These are phyloP conservation scores for Malurus leucopterus DNA, from an alignment of 2,797 vertebrate species.

Conservation along the genomic window DNA sequence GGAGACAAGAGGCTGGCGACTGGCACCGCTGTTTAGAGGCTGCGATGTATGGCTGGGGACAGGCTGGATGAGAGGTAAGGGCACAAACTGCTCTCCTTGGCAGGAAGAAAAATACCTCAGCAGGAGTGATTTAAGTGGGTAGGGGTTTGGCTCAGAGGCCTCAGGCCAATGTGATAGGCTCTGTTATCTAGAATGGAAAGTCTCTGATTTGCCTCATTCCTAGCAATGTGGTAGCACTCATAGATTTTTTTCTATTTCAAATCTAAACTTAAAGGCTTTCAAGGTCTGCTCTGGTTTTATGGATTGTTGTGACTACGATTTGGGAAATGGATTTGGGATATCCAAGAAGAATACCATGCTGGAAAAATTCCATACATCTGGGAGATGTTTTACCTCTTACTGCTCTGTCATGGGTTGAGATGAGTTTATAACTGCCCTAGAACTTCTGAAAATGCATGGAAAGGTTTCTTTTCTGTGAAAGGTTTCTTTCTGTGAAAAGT, in stretches of 20 bases:
- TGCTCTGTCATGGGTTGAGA: neutral
- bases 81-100: conserved; percentile 17
- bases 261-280: neutral
- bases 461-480: neutral
- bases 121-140: conserved; percentile 11
- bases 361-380: neutral
- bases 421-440: neutral
- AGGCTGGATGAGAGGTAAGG: neutral
- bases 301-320: neutral
- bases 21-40: neutral
- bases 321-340: neutral
- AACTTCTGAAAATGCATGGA: neutral
- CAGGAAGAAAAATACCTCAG: conserved; percentile 9
- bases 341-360: neutral
- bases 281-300: neutral
- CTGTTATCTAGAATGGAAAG: conserved; percentile 17
- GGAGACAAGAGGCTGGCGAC: neutral
- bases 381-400: neutral
- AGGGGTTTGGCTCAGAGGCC: neutral
- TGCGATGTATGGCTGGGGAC: neutral
- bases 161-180: conserved; percentile 8
- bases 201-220: conserved; percentile 34
- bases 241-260: neutral
- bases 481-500: neutral
- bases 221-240: neutral